Base-by-base conservation (phyloP, 2,113 vertebrate genomes). In the Cavia porcellus region DNA sequence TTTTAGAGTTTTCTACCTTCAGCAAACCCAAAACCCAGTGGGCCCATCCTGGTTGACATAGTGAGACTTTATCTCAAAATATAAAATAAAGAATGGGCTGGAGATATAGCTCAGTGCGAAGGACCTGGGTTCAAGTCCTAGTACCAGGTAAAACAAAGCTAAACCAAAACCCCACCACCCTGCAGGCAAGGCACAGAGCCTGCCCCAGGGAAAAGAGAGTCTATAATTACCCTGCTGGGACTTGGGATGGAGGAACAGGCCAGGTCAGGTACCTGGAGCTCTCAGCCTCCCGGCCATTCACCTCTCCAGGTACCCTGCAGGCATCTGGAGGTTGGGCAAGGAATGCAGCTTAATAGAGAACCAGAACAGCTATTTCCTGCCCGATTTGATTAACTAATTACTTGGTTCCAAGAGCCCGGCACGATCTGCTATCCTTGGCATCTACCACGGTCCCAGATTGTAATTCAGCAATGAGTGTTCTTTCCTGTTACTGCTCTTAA, bases 171-270 rank as follows among this genome's bases (percentile, higher is more conserved):
- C 7, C 3, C 62, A 50, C 6, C 17, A 59, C 15, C 24, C 38
- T 6, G 3, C 9, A 61, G 20, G 20, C 42, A 11, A 50, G 25
- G 68, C 28, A 0, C 1, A 10, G 55, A 95, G 47, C n/a, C 68
- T 25, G 22, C 8, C 17, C 24, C 17, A 1, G 1, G 2, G 42
- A 25, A 28, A 28, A 14, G 3, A 12, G 12, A 45, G 22, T n/a
- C 8, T 38, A 0, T 3, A 1, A 62, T 25, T 30, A 47, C 62
- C 75, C 35, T 11, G 9, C 45, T 47, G 24, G 47, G 7, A 20
- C 28, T 28, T 30, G 3, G 22, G 57, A 1, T 22, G 0, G 0
- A 57, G n/a, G 42, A 68, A 19, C 45, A 32, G 62, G 52, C 38
- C 86, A 9, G 14, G 20, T 2, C 4, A 62, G 52, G 19, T 2